These are phyloP conservation scores for Trachymyrmex septentrionalis DNA, from an alignment of 1,140 invertebrate species.

Conservation along the genomic window DNA sequence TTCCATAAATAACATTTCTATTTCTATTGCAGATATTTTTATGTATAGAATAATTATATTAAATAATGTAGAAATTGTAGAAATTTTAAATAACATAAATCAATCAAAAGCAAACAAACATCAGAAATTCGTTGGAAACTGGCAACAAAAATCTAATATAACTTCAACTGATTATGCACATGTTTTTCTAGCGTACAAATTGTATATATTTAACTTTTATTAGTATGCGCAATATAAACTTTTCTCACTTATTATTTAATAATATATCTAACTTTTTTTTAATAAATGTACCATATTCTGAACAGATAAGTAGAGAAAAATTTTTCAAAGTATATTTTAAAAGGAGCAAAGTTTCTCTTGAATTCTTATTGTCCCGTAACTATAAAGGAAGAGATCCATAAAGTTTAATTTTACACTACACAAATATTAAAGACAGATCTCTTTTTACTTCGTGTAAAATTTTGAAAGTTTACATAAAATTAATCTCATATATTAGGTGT, in stretches of 20 bases:
- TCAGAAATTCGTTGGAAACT: neutral
- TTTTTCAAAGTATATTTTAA: neutral
- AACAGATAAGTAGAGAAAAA: neutral
- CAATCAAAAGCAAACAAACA: neutral
- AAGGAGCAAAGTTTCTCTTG: neutral
- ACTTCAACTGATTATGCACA: neutral
- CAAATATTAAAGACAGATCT: neutral
- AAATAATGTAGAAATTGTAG: neutral
- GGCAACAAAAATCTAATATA: neutral
- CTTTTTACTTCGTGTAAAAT: neutral
- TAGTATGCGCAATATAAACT: neutral
- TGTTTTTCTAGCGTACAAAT: neutral
- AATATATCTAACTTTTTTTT: neutral
- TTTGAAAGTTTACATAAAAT: neutral
- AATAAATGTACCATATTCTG: neutral
- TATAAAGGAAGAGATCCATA: neutral
- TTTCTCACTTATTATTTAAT: neutral
- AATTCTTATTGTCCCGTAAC: neutral
- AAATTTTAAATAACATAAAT: neutral
- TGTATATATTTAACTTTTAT: conserved; percentile 5
- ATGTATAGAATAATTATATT: neutral
- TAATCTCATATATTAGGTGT: too few species aligned
- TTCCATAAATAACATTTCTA: neutral
- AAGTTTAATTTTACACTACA: neutral
- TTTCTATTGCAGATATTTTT: neutral